Percentiles rank a stretch among this genome's conserved stretches.
Evolutionary conservation across 1,140 invertebrate genomes (phyloP).

Genomic region (Babylonia areolata): DNA sequence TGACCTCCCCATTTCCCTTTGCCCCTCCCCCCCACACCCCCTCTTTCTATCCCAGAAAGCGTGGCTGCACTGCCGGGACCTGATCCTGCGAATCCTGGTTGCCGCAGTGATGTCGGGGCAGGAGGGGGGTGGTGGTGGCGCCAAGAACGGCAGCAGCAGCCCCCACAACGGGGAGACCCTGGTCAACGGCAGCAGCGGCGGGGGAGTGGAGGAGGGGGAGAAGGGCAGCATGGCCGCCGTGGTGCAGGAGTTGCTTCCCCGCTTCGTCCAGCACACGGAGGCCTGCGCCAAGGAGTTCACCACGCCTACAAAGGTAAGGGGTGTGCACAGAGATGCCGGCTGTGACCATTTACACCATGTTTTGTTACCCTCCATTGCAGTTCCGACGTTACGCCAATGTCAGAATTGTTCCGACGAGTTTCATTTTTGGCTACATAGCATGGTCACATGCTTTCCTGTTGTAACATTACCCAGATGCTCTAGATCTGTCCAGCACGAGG

Average conservation of each 20-base stretch:
- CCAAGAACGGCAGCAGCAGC: slow-evolving; percentile 24
- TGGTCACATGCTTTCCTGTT: too few relatives aligned
- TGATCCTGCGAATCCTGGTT: slow-evolving; percentile 65
- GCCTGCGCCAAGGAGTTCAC: slow-evolving; percentile 40
- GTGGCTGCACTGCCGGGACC: slow-evolving; percentile 68
- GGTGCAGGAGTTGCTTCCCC: slow-evolving; percentile 55
- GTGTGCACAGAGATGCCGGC: too few relatives aligned
- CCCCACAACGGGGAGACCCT: slow-evolving; percentile 37
- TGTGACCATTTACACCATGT: too few relatives aligned
- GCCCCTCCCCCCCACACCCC: background rate
- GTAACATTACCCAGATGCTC: too few relatives aligned
- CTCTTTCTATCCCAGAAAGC: slow-evolving; percentile 53
- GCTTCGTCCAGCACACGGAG: slow-evolving; percentile 50
- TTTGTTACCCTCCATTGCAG: too few relatives aligned
- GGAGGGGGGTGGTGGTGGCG: slow-evolving; percentile 28
- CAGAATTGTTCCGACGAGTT: too few relatives aligned
- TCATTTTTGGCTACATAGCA: too few relatives aligned
- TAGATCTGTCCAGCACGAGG: too few relatives aligned
- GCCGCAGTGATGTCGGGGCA: slow-evolving; percentile 64
- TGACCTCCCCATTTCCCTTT: too few relatives aligned
- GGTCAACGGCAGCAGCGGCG: slow-evolving; percentile 32
- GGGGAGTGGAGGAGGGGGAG: slow-evolving; percentile 23
- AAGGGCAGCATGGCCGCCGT: slow-evolving; percentile 51
- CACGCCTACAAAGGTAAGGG: slow-evolving; percentile 29
- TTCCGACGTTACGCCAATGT: too few relatives aligned